phyloP scores from a whole-genome alignment of 2,888 invertebrate genomes.

The Tinea trinotella region DNA sequence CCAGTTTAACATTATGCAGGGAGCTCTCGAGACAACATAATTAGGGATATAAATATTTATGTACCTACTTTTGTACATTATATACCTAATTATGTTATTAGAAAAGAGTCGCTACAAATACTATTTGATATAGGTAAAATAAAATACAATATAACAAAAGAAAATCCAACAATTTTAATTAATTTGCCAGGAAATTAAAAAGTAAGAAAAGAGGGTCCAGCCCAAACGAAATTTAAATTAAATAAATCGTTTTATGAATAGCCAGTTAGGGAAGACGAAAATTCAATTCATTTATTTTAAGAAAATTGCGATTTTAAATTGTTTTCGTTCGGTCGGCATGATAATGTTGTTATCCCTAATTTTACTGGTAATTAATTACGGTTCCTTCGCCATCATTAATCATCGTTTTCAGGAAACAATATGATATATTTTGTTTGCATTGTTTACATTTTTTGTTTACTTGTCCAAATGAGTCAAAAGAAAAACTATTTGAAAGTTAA shows the following conservation, averaged over 20 bases:
- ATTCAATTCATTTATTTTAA: slow-evolving; percentile 10
- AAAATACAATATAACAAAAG: neutral
- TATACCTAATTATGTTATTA: too few species aligned
- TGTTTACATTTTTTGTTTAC: neutral
- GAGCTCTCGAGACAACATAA: too few species aligned
- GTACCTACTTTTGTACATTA: too few species aligned
- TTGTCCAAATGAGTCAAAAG: too few species aligned
- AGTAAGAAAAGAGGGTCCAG: neutral
- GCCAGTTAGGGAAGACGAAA: neutral
- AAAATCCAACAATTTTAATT: neutral
- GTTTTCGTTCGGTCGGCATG: neutral
- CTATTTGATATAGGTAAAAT: too few species aligned
- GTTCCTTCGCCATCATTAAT: neutral
- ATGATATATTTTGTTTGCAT: neutral
- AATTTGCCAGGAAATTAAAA: neutral
- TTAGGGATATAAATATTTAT: too few species aligned
- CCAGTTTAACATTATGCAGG: too few species aligned
- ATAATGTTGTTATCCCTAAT: slow-evolving; percentile 4
- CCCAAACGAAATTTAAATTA: neutral
- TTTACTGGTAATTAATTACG: neutral
- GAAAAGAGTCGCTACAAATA: too few species aligned
- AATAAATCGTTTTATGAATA: slow-evolving; percentile 13
- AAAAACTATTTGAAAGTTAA: too few species aligned
- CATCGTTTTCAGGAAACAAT: neutral
- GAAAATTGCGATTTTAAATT: slow-evolving; percentile 8